Conservation (phyloP, 1,140 invertebrate genomes). For the Chlorops oryzae region DNA sequence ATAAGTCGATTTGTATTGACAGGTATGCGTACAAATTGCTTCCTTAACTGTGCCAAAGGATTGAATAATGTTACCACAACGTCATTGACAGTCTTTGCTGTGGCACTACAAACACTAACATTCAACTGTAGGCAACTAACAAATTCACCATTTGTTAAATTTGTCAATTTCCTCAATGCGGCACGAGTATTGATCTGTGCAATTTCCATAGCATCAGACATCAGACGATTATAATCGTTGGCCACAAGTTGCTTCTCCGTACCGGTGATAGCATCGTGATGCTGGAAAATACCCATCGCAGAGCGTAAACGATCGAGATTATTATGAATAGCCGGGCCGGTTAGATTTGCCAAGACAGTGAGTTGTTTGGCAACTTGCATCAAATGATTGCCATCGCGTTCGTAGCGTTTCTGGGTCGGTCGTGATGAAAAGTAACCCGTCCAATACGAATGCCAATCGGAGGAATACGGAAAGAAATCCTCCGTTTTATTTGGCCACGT, state of each 20-base stretch:
- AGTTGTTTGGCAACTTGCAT: constrained; percentile 65
- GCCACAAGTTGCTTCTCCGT: constrained; percentile 89
- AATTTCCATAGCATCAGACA: constrained; percentile 20
- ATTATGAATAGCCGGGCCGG: constrained; percentile 18
- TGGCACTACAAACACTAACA: constrained; percentile 56
- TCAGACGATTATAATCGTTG: constrained; percentile 67
- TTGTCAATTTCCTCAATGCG: constrained; percentile 10
- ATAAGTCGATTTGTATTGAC: no score
- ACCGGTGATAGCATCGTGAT: constrained; percentile 86
- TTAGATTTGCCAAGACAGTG: constrained; percentile 34
- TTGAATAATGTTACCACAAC: constrained; percentile 76
- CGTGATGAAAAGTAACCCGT: constrained; percentile 92
- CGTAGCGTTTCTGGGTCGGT: constrained; percentile 74
- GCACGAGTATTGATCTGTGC: constrained; percentile 12
- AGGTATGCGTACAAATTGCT: constrained; percentile 64
- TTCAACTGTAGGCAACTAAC: constrained; percentile 62
- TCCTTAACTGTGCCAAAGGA: constrained; percentile 62
- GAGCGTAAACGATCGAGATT: constrained; percentile 49
- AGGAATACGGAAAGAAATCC: constrained; percentile 91
- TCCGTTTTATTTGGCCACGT: constrained; percentile 66
- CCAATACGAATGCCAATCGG: constrained; percentile 79
- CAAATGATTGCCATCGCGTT: constrained; percentile 71
- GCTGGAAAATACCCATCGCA: constrained; percentile 77
- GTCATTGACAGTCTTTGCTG: constrained; percentile 54
- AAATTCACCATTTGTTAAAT: constrained; percentile 26